Conservation (phyloP, 1,140 invertebrate genomes). For the Drosophila tropicalis region DNA sequence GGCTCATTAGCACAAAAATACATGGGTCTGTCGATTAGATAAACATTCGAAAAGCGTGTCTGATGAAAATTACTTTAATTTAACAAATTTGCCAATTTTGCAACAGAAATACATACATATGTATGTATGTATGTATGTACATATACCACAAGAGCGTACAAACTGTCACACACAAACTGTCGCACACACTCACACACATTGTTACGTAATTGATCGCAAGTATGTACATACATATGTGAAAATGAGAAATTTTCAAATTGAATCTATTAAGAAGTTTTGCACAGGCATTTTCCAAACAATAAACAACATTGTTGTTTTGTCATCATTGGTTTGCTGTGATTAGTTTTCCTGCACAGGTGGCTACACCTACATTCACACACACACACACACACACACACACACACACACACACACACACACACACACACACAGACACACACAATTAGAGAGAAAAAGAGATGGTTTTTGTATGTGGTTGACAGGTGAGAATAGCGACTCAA, state of each 20-base stretch:
- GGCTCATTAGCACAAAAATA: slow-evolving; percentile 70
- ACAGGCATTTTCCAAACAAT: slow-evolving; percentile 11
- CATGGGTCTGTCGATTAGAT: slow-evolving; percentile 54
- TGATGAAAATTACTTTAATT: slow-evolving; percentile 62
- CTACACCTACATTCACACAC: background rate
- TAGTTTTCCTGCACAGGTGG: slow-evolving; percentile 24
- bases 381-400: background rate
- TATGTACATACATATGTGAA: background rate
- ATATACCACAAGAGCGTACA: slow-evolving; percentile 32
- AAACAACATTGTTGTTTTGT: slow-evolving; percentile 13
- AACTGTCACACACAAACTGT: slow-evolving; percentile 7
- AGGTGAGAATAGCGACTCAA: slow-evolving; percentile 25
- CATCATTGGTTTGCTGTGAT: slow-evolving; percentile 3
- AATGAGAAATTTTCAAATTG: slow-evolving; percentile 20
- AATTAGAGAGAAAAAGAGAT: background rate
- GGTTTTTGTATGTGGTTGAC: slow-evolving; percentile 26
- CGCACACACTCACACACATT: slow-evolving; percentile 10
- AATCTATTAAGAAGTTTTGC: slow-evolving; percentile 22
- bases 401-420: background rate
- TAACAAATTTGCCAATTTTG: slow-evolving; percentile 72
- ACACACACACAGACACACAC: background rate
- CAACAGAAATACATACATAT: slow-evolving; percentile 36
- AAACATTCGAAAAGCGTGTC: slow-evolving; percentile 36
- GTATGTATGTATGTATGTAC: too few species aligned
- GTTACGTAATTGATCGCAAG: slow-evolving; percentile 44